Evolutionary conservation across 2,113 vertebrate genomes (phyloP), one percentile per base, ranked within the genome.

Genomic region (Sebastes schlegelii): DNA sequence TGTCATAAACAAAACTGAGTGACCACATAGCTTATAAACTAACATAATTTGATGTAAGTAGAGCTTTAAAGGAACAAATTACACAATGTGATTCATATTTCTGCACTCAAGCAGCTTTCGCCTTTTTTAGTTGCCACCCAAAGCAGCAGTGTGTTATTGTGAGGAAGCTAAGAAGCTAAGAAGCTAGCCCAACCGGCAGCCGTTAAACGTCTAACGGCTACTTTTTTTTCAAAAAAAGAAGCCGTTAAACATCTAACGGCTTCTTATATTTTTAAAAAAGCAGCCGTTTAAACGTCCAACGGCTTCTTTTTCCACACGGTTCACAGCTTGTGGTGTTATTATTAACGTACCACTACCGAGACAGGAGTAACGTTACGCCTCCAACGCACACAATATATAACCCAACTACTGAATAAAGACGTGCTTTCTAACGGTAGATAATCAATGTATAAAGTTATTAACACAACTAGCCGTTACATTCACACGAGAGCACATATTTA

Each of bases 111-210:
- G 26, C 26, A 26, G 26, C 26, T 26, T 26, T 26, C 26, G 26
- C 26, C 26, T 8, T 34, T 34, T 13, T 14, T 61, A 3, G 78
- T 78, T 88, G 89, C 92, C 88, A 92, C 87, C 90, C 89, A 67
- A 26, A 26, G 26, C 26, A 86, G 86, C 86, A 77, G 62, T 93
- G 91, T 94, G 91, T 93, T 92, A 85, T 90, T 92, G 90, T 92
- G 82, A 12, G 17, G 61, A 77, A 71, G 92, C 92, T 94, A 90
- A 66, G 26, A 26, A 74, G 85, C 34, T 86, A 86, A 87, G 86
- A 57, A 74, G 84, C 90, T 83, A 86, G 57, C 68, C 67, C 34
- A 82, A 83, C 86, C 79, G 69, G 77, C 48, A 72, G 42, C 70
- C 81, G 68, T 77, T 49, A 54, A 26, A 72, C 57, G 46, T 49